Conservation (phyloP, 2,113 vertebrate genomes). For the Muntiacus muntjak region DNA sequence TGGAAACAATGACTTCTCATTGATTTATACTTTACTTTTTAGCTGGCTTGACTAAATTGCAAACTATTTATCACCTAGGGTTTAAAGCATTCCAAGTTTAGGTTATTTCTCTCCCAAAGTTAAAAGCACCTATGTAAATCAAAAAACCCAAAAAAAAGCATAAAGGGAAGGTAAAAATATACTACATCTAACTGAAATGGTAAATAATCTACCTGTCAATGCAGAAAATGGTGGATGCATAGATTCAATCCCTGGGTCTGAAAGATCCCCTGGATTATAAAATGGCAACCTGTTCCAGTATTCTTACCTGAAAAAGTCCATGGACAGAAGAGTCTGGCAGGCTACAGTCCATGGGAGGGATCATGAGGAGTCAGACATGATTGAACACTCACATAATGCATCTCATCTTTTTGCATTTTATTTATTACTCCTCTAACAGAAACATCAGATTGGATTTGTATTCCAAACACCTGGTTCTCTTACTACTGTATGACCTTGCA, state of each 20-base stretch:
- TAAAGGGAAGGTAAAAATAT: background rate
- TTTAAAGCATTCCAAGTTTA: background rate
- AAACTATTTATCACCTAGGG: background rate
- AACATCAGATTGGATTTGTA: background rate
- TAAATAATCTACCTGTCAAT: background rate
- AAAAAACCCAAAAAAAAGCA: background rate
- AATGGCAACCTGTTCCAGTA: background rate
- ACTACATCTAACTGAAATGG: background rate
- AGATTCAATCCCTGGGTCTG: background rate
- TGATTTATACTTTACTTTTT: slow-evolving; percentile 3
- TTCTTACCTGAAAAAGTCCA: background rate
- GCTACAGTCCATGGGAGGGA: background rate
- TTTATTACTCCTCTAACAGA: background rate
- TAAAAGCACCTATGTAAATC: background rate
- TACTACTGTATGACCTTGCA: background rate
- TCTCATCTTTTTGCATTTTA: background rate
- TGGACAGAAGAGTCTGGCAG: background rate
- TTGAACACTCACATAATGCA: background rate
- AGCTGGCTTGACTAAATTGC: background rate
- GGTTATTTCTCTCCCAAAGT: background rate
- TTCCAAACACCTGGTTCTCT: background rate
- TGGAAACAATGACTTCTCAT: slow-evolving; percentile 13
- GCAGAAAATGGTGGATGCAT: background rate
- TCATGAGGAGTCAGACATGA: background rate
- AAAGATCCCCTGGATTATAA: background rate